phyloP scores from a whole-genome alignment of 2,113 vertebrate genomes.

The Acanthisitta chloris region DNA sequence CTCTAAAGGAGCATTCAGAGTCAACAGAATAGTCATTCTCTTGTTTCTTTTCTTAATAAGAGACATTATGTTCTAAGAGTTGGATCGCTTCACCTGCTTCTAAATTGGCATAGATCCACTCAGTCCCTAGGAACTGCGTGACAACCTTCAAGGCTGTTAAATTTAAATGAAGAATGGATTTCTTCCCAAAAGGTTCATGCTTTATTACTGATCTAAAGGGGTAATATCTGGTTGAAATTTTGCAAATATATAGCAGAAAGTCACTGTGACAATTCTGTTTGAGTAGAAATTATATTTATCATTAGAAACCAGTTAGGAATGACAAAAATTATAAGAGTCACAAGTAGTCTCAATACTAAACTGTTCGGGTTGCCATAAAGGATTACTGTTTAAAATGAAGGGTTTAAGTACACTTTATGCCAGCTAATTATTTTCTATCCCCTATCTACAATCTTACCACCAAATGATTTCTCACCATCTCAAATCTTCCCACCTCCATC shows the following conservation, averaged over 20 bases:
- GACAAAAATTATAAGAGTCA: not conserved
- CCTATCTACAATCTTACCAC: not conserved
- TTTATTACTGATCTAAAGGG: not conserved
- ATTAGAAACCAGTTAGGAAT: not conserved
- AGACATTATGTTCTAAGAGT: not conserved
- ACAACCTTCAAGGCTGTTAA: not conserved
- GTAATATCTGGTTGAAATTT: not conserved
- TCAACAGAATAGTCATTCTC: not conserved
- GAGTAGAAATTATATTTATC: not conserved
- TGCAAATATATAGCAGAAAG: not conserved
- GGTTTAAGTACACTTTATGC: not conserved
- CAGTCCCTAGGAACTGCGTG: not conserved
- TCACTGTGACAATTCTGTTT: not conserved
- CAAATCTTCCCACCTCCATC: not conserved
- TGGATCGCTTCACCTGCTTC: not conserved
- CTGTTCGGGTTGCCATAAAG: not conserved
- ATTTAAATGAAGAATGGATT: not conserved
- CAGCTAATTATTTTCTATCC: not conserved
- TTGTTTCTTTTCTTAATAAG: not conserved
- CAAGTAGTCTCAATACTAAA: not conserved
- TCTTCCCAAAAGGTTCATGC: not conserved
- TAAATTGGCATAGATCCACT: not conserved
- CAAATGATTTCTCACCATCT: fast-evolving
- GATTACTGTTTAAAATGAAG: not conserved
- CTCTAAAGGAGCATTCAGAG: not conserved